Percentiles rank a stretch among this genome's conserved stretches.
Evolutionary conservation across 1,140 invertebrate genomes (phyloP).

Genomic region (Bombus polaris): DNA sequence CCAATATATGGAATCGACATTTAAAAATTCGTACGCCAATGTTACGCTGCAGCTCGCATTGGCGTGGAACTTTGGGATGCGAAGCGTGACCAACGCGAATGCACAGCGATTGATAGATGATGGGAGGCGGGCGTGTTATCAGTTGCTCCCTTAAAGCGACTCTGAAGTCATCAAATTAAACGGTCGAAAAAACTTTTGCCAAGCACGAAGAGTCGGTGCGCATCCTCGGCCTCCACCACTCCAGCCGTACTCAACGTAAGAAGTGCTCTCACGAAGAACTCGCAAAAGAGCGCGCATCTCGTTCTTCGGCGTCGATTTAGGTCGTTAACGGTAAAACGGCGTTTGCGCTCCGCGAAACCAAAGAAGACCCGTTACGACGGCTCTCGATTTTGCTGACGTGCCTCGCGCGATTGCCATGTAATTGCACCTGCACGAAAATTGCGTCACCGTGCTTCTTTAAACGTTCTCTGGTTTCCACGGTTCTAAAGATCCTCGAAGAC

Average conservation of each 20-base stretch:
- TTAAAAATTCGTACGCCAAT: constrained; percentile 17
- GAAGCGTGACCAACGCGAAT: not conserved
- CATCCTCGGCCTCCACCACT: constrained; percentile 12
- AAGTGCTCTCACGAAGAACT: constrained; percentile 45
- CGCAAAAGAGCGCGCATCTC: constrained; percentile 60
- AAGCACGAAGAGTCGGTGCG: constrained; percentile 27
- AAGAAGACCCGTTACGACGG: constrained; percentile 67
- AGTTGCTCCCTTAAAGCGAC: not conserved
- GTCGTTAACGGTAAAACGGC: constrained; percentile 76
- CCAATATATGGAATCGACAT: not conserved
- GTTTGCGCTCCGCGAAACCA: constrained; percentile 68
- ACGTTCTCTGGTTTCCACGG: constrained; percentile 18
- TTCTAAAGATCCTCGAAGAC: not conserved
- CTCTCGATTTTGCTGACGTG: constrained; percentile 67
- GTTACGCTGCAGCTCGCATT: not conserved
- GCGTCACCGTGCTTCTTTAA: constrained; percentile 32
- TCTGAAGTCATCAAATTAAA: constrained; percentile 44
- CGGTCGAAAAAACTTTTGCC: constrained; percentile 30
- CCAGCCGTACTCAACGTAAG: constrained; percentile 36
- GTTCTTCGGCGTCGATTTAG: constrained; percentile 66
- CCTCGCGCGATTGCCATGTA: constrained; percentile 41
- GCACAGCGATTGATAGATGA: constrained; percentile 15
- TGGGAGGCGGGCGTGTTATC: not conserved
- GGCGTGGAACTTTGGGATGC: constrained; percentile 19
- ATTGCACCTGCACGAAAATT: constrained; percentile 59